phyloP scores from a whole-genome alignment of 2,113 vertebrate genomes.

The Xyrauchen texanus region DNA sequence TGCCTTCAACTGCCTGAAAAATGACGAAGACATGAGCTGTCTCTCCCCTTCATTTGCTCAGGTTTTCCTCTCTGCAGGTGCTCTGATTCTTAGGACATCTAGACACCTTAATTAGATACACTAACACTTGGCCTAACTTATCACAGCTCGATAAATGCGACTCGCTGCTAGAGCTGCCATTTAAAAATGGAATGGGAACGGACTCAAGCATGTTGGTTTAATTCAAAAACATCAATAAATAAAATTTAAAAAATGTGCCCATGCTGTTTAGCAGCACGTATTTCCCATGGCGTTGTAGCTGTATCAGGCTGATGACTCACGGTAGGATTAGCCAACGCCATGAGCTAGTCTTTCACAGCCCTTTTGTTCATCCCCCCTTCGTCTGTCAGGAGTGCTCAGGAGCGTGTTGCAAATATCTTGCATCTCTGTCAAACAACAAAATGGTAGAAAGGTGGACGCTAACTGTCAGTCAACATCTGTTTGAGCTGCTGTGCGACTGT shows the following conservation, averaged over 20 bases:
- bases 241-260: conserved; percentile 18
- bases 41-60: neutral
- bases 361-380: conserved; percentile 3
- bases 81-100: conserved; percentile 40
- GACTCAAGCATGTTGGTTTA: conserved; percentile 17
- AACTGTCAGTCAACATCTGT: conserved; percentile 12
- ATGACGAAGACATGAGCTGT: conserved; percentile 23
- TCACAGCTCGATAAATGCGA: conserved; percentile 32
- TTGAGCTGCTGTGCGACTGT: neutral
- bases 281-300: conserved; percentile 15
- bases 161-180: conserved; percentile 3
- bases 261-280: conserved; percentile 19
- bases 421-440: neutral
- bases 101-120: conserved; percentile 60
- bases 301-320: conserved; percentile 13
- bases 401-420: neutral
- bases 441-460: neutral
- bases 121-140: conserved; percentile 20
- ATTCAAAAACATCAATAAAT: conserved; percentile 29
- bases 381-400: neutral
- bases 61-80: conserved; percentile 23
- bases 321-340: conserved; percentile 21
- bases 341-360: conserved; percentile 31
- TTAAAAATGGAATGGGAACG: neutral
- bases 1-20: conserved; percentile 23